A percentile compares a stretch with the other conserved stretches of the same genome.
These are phyloP conservation scores for Phalacrocorax aristotelis DNA, from an alignment of 2,113 vertebrate genomes.

Conservation along the genomic window DNA sequence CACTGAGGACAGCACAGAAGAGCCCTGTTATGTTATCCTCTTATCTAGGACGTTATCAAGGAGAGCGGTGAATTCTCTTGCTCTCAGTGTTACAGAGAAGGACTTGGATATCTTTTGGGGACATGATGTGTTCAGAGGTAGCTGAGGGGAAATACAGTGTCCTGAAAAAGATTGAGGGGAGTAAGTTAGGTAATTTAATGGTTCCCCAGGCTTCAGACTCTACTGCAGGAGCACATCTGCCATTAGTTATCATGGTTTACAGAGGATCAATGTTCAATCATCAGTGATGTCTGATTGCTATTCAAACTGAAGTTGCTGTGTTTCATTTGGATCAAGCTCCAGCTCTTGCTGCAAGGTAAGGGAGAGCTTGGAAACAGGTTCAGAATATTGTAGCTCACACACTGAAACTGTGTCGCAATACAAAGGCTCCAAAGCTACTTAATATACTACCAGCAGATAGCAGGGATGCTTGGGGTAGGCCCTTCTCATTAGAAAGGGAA, in stretches of 20 bases:
- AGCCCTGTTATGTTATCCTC: neutral
- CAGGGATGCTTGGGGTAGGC: neutral
- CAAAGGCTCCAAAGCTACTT: neutral
- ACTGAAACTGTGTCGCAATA: neutral
- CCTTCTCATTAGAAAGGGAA: neutral
- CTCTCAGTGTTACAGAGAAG: neutral
- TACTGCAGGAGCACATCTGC: neutral
- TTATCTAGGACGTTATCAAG: neutral
- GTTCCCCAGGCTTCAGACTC: neutral
- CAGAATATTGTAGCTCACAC: neutral
- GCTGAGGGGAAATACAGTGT: neutral
- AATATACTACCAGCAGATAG: neutral
- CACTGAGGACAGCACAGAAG: neutral
- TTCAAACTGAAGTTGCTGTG: neutral
- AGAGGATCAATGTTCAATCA: neutral
- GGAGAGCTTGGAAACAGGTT: neutral
- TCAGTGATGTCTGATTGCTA: neutral
- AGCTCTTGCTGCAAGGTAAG: neutral
- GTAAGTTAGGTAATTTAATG: rapidly evolving
- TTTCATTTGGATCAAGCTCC: rapidly evolving
- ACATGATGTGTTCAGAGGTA: neutral
- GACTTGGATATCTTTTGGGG: neutral
- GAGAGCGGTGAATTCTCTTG: neutral
- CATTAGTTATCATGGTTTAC: neutral
- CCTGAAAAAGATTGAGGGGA: neutral